phyloP scores from a whole-genome alignment of 2,113 vertebrate species.

The Osmerus eperlanus region DNA sequence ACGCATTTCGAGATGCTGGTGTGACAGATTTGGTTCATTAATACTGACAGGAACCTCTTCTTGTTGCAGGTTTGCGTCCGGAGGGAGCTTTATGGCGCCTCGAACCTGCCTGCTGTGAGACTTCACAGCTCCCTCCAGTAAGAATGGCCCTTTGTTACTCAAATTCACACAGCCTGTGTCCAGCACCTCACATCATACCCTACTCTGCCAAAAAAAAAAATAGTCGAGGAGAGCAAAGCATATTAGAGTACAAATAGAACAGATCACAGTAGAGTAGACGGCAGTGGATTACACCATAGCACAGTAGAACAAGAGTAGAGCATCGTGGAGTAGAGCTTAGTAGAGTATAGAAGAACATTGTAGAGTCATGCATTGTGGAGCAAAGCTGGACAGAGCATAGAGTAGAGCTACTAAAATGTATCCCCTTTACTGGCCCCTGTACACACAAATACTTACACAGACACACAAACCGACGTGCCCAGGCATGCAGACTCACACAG shows the following conservation, averaged over 20 bases:
- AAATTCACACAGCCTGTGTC: not conserved
- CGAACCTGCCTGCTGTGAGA: conserved; percentile 31
- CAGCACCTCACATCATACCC: conserved; percentile 6
- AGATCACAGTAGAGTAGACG: no score
- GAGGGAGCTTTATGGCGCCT: conserved; percentile 1
- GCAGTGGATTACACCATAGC: no score
- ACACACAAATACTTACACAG: not conserved
- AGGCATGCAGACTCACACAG: not conserved
- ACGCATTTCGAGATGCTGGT: not conserved
- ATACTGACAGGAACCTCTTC: not conserved
- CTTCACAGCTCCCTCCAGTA: conserved; percentile 28
- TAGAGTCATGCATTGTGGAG: no score
- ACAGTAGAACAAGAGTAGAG: no score
- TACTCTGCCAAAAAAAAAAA: not conserved
- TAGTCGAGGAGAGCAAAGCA: not conserved
- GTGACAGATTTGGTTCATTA: not conserved
- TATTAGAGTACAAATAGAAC: no score
- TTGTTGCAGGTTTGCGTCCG: conserved; percentile 24
- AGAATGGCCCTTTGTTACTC: conserved; percentile 16
- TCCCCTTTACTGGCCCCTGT: no score
- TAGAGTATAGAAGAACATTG: no score
- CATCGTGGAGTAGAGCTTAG: no score
- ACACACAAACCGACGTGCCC: not conserved
- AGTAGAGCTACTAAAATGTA: no score
- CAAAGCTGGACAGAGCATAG: no score